A percentile compares a stretch with the other conserved stretches of the same genome.
phyloP scores from a whole-genome alignment of 2,888 invertebrate genomes.

The Lochmaea crataegi region DNA sequence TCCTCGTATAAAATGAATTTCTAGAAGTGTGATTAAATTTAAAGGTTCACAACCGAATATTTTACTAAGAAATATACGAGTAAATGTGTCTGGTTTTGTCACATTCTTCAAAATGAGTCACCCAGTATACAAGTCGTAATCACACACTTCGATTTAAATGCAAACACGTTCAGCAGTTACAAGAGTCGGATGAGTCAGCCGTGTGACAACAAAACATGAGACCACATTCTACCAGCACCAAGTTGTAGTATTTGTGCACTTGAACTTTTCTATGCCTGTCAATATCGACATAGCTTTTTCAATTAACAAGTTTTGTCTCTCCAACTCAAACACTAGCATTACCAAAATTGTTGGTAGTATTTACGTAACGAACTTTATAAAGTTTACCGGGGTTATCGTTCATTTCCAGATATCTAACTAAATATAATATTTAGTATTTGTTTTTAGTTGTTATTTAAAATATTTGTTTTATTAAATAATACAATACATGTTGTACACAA shows the following conservation, averaged over 20 bases:
- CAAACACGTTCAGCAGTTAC: background rate
- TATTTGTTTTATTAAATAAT: too few species aligned
- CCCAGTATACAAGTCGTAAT: background rate
- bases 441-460: too few species aligned
- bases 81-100: background rate
- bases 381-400: background rate
- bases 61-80: background rate
- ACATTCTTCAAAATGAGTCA: slow-evolving; percentile 8
- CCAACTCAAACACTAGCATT: background rate
- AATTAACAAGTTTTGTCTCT: slow-evolving; percentile 1
- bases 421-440: too few species aligned
- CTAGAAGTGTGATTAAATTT: background rate
- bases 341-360: background rate
- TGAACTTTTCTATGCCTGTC: background rate
- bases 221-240: background rate
- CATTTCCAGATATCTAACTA: too few species aligned
- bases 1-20: background rate
- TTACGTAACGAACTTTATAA: background rate
- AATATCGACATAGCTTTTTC: background rate
- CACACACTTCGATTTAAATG: background rate
- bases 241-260: background rate
- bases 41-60: too few species aligned
- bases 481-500: too few species aligned
- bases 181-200: slow-evolving; percentile 1
- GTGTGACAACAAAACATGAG: background rate